Conservation (phyloP, 2,797 vertebrate genomes). For the Gallinago stenura region DNA sequence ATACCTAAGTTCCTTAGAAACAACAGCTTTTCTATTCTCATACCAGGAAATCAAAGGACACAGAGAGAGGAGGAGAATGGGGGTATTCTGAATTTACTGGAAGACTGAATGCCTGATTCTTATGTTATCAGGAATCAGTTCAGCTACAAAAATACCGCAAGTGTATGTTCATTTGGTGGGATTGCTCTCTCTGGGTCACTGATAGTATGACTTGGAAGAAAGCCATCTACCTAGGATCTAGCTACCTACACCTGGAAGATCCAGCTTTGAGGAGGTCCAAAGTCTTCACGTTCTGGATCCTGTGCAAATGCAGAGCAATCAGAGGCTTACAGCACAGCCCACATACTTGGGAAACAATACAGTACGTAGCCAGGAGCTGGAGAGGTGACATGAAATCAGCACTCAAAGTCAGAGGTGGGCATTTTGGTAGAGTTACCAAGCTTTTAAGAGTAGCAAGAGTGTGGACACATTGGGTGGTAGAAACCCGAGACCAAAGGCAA, state of each 20-base stretch:
- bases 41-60: neutral
- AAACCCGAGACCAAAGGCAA: neutral
- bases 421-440: neutral
- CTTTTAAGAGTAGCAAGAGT: neutral
- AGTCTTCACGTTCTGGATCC: neutral
- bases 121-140: neutral
- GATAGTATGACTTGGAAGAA: neutral
- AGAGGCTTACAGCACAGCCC: neutral
- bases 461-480: rapidly evolving
- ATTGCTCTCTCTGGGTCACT: neutral
- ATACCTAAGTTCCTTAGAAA: neutral
- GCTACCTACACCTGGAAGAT: neutral
- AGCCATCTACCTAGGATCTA: neutral
- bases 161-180: neutral
- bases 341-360: neutral
- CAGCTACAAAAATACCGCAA: neutral
- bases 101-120: neutral
- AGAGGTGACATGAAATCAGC: neutral
- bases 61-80: neutral
- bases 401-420: neutral
- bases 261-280: neutral
- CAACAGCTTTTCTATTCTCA: neutral
- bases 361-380: rapidly evolving
- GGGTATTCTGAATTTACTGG: neutral
- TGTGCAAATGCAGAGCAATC: neutral